Evolutionary conservation across 2,888 invertebrate species (phyloP).

Genomic region (Diabrotica balteata): DNA sequence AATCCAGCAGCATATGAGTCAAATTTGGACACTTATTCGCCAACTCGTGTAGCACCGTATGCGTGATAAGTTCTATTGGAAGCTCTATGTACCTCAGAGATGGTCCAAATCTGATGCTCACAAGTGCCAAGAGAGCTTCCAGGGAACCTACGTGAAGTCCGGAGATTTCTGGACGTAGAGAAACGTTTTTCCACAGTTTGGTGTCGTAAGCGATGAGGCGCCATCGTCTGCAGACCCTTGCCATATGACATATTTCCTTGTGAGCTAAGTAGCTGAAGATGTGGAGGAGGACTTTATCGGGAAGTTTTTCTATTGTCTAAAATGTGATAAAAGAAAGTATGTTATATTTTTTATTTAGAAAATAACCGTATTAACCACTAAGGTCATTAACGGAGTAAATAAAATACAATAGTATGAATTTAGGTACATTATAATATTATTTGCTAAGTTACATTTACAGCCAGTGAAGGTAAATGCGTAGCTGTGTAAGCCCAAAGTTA

Average conservation of each 20-base stretch:
- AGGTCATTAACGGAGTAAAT: no score
- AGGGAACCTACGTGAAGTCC: slow-evolving; percentile 83
- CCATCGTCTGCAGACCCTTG: slow-evolving; percentile 96
- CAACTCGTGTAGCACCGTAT: slow-evolving; percentile 95
- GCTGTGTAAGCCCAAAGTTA: no score
- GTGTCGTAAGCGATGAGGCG: slow-evolving; percentile 94
- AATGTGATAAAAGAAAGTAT: neutral
- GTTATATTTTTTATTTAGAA: no score
- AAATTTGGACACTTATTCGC: slow-evolving; percentile 95
- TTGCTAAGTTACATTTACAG: no score
- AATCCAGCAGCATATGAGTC: slow-evolving; percentile 95
- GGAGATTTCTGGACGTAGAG: slow-evolving; percentile 94
- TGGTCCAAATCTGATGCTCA: slow-evolving; percentile 83
- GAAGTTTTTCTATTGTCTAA: slow-evolving; percentile 94
- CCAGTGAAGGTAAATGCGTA: no score
- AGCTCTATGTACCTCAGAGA: slow-evolving; percentile 91
- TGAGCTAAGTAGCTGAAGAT: slow-evolving; percentile 95
- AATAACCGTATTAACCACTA: no score
- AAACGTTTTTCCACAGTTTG: slow-evolving; percentile 93
- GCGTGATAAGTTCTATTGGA: slow-evolving; percentile 95
- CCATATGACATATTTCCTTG: slow-evolving; percentile 92
- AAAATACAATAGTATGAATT: no score
- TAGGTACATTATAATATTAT: no score
- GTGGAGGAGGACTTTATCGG: slow-evolving; percentile 93
- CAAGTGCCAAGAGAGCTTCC: slow-evolving; percentile 85